Evolutionary conservation across 2,113 vertebrate species (phyloP).

Genomic region (Coregonus clupeaformis): DNA sequence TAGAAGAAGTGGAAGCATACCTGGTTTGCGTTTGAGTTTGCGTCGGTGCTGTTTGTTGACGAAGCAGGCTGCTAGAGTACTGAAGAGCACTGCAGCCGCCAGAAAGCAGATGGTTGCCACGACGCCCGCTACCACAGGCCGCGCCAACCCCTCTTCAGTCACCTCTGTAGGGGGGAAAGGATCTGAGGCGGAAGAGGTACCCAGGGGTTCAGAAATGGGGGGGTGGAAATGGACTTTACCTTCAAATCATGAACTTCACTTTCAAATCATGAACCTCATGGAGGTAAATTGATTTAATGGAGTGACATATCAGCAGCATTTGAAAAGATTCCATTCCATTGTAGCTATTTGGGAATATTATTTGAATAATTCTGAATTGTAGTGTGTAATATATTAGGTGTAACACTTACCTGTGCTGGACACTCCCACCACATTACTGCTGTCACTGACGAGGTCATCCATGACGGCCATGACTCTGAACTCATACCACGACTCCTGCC

Average conservation of each 20-base stretch:
- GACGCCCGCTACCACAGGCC: slow-evolving; percentile 93
- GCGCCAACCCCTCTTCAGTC: slow-evolving; percentile 91
- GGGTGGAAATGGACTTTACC: neutral
- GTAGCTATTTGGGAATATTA: neutral
- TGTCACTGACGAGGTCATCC: slow-evolving; percentile 98
- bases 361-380: neutral
- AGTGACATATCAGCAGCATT: neutral
- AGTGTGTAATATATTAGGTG: neutral
- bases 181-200: slow-evolving; percentile 72
- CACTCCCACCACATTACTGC: slow-evolving; percentile 96
- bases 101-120: slow-evolving; percentile 98
- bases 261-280: too few relatives aligned
- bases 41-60: slow-evolving; percentile 97
- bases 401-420: slow-evolving; percentile 90
- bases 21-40: slow-evolving; percentile 97
- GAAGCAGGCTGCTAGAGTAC: slow-evolving; percentile 96
- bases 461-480: slow-evolving; percentile 97
- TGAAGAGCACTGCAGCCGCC: slow-evolving; percentile 95
- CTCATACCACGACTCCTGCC: slow-evolving; percentile 97
- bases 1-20: slow-evolving; percentile 64
- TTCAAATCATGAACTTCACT: neutral
- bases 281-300: neutral
- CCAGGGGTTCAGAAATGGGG: neutral
- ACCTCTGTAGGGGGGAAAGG: slow-evolving; percentile 92
- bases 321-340: neutral